A percentile compares a stretch with the other conserved stretches of the same genome.
These are phyloP conservation scores for Platorchestia sp. DNA, from an alignment of 1,140 invertebrate genomes.

Conservation along the genomic window DNA sequence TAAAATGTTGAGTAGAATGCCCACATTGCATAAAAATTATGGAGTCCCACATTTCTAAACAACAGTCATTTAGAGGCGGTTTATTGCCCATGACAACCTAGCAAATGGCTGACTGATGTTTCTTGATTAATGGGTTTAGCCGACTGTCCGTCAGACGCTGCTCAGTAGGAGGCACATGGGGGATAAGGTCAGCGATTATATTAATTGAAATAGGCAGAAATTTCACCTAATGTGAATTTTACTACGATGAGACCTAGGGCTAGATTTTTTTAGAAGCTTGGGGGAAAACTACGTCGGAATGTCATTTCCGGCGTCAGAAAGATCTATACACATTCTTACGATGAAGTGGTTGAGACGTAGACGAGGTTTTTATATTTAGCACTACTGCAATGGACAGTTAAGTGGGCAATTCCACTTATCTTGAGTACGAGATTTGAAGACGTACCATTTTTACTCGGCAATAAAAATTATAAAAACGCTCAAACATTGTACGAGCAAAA, in stretches of 20 bases:
- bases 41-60: not conserved
- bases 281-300: not conserved
- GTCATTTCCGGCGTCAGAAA: not conserved
- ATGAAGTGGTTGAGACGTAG: not conserved
- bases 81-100: not conserved
- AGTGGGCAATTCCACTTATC: not conserved
- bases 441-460: not conserved
- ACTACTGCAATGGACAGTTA: not conserved
- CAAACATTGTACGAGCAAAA: not conserved
- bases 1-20: not conserved
- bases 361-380: not conserved
- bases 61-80: not conserved
- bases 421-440: not conserved
- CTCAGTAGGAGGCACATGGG: not conserved
- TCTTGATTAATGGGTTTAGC: not conserved
- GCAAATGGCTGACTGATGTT: not conserved
- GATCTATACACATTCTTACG: not conserved
- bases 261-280: not conserved
- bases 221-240: not conserved
- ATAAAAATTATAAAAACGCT: not conserved
- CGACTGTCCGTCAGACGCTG: not conserved
- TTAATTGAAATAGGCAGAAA: not conserved
- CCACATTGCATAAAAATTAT: not conserved
- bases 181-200: not conserved
- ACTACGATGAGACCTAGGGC: not conserved